Percentiles rank a stretch among this genome's conserved stretches.
These are phyloP conservation scores for fruit fly (Drosophila melanogaster) DNA, from an alignment of 1,140 invertebrate genomes.

Conservation along the genomic window DNA sequence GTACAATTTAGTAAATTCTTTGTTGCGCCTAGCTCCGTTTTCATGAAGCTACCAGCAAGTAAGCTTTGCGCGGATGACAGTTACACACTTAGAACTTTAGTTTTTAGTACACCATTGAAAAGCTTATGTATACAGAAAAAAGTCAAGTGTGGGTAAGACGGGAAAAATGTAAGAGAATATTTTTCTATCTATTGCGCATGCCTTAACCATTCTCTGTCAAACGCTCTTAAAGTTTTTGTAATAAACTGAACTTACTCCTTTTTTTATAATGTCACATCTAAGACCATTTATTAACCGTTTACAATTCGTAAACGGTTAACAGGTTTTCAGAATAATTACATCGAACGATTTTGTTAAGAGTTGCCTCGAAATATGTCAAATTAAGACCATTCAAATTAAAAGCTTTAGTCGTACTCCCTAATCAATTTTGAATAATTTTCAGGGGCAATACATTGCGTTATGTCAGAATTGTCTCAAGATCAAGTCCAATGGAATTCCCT, in stretches of 20 bases:
- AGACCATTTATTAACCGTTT: too few relatives aligned
- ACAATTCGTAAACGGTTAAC: too few relatives aligned
- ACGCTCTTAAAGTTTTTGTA: neutral
- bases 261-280: too few relatives aligned
- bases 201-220: neutral
- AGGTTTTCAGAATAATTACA: too few relatives aligned
- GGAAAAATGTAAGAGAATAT: neutral
- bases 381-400: too few relatives aligned
- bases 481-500: too few relatives aligned
- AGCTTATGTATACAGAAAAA: constrained; percentile 40
- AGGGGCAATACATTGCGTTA: too few relatives aligned
- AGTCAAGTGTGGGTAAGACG: neutral
- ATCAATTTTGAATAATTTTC: too few relatives aligned
- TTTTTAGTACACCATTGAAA: constrained; percentile 30
- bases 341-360: too few relatives aligned
- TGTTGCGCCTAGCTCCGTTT: constrained; percentile 21
- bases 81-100: constrained; percentile 49
- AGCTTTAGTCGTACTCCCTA: too few relatives aligned
- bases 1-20: constrained; percentile 39
- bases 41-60: constrained; percentile 16
- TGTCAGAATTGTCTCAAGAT: too few relatives aligned
- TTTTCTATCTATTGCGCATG: constrained; percentile 10
- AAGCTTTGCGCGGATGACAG: constrained; percentile 10
- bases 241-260: neutral
- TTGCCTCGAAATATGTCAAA: too few relatives aligned